Conservation (phyloP, 2,888 invertebrate genomes). For the Platycheirus albimanus region DNA sequence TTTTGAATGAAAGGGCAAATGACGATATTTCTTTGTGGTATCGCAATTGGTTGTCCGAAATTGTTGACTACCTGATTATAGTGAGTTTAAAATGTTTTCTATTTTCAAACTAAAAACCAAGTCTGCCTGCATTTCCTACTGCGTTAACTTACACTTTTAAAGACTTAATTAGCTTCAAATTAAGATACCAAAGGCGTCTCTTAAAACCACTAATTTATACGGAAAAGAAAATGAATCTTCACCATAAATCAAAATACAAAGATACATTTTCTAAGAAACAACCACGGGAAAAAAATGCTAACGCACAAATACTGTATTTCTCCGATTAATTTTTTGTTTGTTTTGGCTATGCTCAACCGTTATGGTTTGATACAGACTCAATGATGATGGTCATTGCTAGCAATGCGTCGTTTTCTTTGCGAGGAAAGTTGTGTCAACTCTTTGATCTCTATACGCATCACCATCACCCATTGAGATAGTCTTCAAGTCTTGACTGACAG, state of each 20-base stretch:
- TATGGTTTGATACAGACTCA: slow-evolving; percentile 27
- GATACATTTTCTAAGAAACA: slow-evolving; percentile 8
- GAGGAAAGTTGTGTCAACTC: slow-evolving; percentile 71
- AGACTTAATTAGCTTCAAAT: slow-evolving; percentile 23
- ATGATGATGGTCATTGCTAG: slow-evolving; percentile 52
- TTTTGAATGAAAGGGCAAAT: no score
- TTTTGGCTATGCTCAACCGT: slow-evolving; percentile 25
- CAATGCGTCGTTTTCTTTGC: slow-evolving; percentile 44
- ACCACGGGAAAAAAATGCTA: slow-evolving; percentile 46
- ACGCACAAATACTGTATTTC: slow-evolving; percentile 44
- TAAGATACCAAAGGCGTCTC: slow-evolving; percentile 12
- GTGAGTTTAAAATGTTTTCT: no score
- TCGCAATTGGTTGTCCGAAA: no score
- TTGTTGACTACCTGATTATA: no score
- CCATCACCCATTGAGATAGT: background rate
- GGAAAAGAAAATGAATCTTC: slow-evolving; percentile 58
- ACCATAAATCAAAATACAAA: slow-evolving; percentile 37
- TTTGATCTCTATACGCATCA: slow-evolving; percentile 48
- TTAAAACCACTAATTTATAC: slow-evolving; percentile 33
- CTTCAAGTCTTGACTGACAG: slow-evolving; percentile 65
- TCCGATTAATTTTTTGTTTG: slow-evolving; percentile 13
- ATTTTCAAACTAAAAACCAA: slow-evolving; percentile 13
- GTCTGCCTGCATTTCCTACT: background rate
- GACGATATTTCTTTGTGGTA: no score
- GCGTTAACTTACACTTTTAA: slow-evolving; percentile 23